Evolutionary conservation across 92 coral and sea anemone genomes (phyloP).

Genomic region (Zoanthus gigantus): DNA sequence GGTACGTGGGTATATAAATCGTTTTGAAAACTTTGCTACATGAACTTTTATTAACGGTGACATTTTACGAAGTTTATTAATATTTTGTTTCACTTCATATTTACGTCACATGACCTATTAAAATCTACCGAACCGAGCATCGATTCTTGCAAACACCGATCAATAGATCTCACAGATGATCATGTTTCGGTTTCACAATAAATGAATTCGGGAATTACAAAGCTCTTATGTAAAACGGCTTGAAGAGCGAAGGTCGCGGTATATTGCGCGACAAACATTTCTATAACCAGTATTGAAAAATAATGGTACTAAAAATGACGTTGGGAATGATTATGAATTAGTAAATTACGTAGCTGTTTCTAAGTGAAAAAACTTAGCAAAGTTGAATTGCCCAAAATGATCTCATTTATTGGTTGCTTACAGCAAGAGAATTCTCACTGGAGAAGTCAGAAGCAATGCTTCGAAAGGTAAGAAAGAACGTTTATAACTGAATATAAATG

Average conservation of each 20-base stretch:
- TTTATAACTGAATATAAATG: no score
- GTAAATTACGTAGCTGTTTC: no score
- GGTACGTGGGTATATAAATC: constrained; percentile 47
- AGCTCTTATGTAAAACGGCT: no score
- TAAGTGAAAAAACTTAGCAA: not conserved
- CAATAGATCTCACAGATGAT: not conserved
- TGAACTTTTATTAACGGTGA: not conserved
- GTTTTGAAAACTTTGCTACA: not conserved
- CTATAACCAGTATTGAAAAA: no score
- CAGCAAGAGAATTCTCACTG: constrained; percentile 83
- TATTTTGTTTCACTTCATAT: not conserved
- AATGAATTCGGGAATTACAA: no score
- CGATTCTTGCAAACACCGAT: not conserved
- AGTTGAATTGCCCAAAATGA: not conserved
- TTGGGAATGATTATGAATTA: no score
- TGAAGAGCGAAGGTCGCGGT: no score
- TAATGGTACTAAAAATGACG: no score
- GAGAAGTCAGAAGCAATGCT: constrained; percentile 84
- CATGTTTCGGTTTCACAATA: no score
- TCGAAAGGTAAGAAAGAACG: constrained; percentile 66
- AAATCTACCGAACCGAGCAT: not conserved
- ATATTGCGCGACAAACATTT: no score
- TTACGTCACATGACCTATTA: not conserved
- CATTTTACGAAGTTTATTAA: not conserved
- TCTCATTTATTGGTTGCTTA: not conserved